These are phyloP conservation scores for Calephelis virginiensis DNA, from an alignment of 1,140 invertebrate species.

Conservation along the genomic window DNA sequence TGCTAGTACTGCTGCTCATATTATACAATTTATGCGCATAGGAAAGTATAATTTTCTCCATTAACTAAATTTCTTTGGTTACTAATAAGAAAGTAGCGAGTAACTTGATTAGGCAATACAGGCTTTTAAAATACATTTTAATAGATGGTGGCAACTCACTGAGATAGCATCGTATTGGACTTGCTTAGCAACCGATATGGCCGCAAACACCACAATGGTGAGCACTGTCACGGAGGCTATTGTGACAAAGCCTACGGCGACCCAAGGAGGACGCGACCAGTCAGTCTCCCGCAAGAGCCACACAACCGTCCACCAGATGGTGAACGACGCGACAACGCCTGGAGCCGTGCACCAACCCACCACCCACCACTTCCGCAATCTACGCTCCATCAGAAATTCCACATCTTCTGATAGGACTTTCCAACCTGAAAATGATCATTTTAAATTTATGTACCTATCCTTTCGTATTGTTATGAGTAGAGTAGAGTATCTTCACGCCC, in stretches of 20 bases:
- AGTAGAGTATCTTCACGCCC: too few relatives aligned
- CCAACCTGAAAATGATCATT: constrained; percentile 40
- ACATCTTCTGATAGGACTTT: constrained; percentile 55
- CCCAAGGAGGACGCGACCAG: constrained; percentile 42
- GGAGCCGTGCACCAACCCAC: constrained; percentile 46
- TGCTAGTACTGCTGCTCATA: too few relatives aligned
- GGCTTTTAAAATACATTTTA: too few relatives aligned
- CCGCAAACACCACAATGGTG: constrained; percentile 38
- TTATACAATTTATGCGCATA: too few relatives aligned
- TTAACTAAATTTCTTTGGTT: too few relatives aligned
- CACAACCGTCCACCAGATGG: constrained; percentile 42
- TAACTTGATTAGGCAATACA: too few relatives aligned
- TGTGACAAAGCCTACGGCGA: constrained; percentile 29
- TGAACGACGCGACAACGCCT: constrained; percentile 35
- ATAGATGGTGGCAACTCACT: constrained; percentile 34
- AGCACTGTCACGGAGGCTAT: constrained; percentile 23
- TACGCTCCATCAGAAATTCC: constrained; percentile 49
- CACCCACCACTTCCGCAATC: constrained; percentile 44
- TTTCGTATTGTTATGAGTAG: too few relatives aligned
- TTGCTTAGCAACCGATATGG: constrained; percentile 46
- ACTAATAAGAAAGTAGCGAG: too few relatives aligned
- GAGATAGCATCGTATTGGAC: constrained; percentile 53
- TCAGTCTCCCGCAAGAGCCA: constrained; percentile 25
- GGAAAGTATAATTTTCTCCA: too few relatives aligned
- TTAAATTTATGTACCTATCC: too few relatives aligned